Conservation (phyloP, 1,140 invertebrate genomes). For the Leptonema lineaticorne region DNA sequence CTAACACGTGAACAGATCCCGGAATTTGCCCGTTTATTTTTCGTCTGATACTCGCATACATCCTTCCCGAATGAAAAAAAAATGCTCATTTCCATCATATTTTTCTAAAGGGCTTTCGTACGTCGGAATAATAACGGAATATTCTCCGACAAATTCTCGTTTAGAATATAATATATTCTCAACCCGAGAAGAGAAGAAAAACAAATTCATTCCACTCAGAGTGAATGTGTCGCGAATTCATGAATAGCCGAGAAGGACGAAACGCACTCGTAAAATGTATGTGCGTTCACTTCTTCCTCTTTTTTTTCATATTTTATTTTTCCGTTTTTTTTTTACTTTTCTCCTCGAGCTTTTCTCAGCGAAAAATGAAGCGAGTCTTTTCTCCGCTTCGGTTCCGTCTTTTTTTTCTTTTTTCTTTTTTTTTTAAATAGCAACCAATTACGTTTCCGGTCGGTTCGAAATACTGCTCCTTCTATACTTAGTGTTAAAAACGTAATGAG, state of each 20-base stretch:
- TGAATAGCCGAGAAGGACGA: conserved; percentile 19
- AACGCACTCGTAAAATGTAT: conserved; percentile 20
- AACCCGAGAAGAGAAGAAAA: conserved; percentile 14
- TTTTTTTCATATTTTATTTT: background rate
- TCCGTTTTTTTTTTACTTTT: background rate
- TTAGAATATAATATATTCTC: conserved; percentile 17
- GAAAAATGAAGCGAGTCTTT: conserved; percentile 2
- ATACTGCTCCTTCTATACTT: background rate
- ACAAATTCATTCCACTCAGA: conserved; percentile 21
- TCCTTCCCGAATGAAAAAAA: background rate
- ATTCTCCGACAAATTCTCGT: conserved; percentile 15
- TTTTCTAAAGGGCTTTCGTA: conserved; percentile 19
- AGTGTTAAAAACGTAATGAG: conserved; percentile 23
- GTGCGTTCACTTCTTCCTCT: background rate
- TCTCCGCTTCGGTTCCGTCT: conserved; percentile 5
- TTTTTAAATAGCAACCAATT: conserved; percentile 26
- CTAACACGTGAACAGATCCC: background rate
- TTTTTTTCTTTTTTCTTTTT: too few species aligned
- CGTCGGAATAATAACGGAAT: conserved; percentile 21
- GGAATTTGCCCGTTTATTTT: background rate
- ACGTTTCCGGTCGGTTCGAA: conserved; percentile 18
- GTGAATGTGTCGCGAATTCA: conserved; percentile 31
- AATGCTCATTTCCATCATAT: conserved; percentile 16
- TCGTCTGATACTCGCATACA: background rate
- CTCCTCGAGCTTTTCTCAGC: too few species aligned